Evolutionary conservation across 2,888 invertebrate species (phyloP).

Genomic region (Polia nebulosa): DNA sequence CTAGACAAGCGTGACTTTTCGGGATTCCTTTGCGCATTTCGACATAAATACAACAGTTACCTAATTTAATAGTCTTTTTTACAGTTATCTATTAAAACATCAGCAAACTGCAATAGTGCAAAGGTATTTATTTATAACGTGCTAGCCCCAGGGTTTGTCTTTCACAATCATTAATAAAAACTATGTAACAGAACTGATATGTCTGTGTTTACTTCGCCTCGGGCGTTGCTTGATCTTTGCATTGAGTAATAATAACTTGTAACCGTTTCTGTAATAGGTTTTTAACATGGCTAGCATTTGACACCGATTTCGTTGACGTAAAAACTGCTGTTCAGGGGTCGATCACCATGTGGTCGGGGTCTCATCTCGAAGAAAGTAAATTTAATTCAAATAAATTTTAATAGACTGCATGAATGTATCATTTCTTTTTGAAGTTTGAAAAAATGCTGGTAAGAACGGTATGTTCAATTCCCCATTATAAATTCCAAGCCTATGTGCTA

Average conservation of each 20-base stretch:
- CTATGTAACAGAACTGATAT: neutral
- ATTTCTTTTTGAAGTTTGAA: too few relatives aligned
- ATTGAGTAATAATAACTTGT: slow-evolving; percentile 13
- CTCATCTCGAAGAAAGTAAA: too few relatives aligned
- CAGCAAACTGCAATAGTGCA: slow-evolving; percentile 33
- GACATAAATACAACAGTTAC: neutral
- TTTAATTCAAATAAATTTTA: too few relatives aligned
- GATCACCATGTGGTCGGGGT: too few relatives aligned
- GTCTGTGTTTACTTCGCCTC: slow-evolving; percentile 8
- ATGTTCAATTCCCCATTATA: too few relatives aligned
- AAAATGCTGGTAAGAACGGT: too few relatives aligned
- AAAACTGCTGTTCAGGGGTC: too few relatives aligned
- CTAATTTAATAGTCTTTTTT: neutral
- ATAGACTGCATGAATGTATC: too few relatives aligned
- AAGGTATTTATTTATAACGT: slow-evolving; percentile 25
- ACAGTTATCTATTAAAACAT: slow-evolving; percentile 22
- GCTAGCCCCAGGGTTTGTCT: slow-evolving; percentile 6
- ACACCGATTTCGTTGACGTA: too few relatives aligned
- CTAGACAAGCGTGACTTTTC: too few relatives aligned
- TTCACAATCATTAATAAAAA: slow-evolving; percentile 16
- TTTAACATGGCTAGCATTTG: neutral
- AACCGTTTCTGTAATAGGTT: slow-evolving; percentile 23
- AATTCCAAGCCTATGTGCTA: too few relatives aligned
- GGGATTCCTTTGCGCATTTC: too few relatives aligned
- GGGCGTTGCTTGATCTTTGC: slow-evolving; percentile 21